Conservation (phyloP, 2,797 vertebrate genomes). For the Fistularia commersonii region DNA sequence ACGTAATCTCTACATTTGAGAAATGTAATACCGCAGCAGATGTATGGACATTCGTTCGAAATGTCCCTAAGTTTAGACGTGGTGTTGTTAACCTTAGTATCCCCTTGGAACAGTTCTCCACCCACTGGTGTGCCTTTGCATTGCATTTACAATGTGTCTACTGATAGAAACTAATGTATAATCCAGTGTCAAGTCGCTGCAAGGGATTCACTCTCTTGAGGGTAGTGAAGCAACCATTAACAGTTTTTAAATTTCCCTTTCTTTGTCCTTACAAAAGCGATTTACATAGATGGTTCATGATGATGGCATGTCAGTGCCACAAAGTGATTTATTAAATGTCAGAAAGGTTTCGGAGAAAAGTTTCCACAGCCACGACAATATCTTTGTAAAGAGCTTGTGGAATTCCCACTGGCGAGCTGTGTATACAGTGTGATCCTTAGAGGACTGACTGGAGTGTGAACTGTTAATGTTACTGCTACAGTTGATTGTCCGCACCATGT, state of each 20-base stretch:
- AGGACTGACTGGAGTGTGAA: slow-evolving; percentile 27
- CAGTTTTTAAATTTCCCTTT: neutral
- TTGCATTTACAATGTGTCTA: slow-evolving; percentile 50
- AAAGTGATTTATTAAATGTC: neutral
- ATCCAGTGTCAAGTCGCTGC: slow-evolving; percentile 16
- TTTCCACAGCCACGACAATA: slow-evolving; percentile 17
- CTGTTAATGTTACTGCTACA: slow-evolving; percentile 30
- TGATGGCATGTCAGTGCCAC: neutral
- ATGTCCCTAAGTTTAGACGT: slow-evolving; percentile 28
- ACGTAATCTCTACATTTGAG: slow-evolving; percentile 19
- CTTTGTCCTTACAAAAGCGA: neutral
- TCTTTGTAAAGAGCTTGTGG: slow-evolving; percentile 10
- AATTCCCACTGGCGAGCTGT: neutral
- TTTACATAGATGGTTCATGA: neutral
- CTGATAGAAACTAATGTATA: slow-evolving; percentile 19
- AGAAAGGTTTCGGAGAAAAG: slow-evolving; percentile 9
- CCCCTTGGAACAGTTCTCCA: slow-evolving; percentile 61
- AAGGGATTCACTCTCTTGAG: neutral
- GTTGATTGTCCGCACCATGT: slow-evolving; percentile 59
- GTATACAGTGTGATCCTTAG: too few species aligned
- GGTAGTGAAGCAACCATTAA: neutral
- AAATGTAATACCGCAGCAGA: slow-evolving; percentile 16
- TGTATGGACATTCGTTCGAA: slow-evolving; percentile 28
- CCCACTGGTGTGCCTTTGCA: slow-evolving; percentile 72
- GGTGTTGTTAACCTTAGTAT: slow-evolving; percentile 9